Evolutionary conservation across 2,113 vertebrate species (phyloP).

Genomic region (Oenanthe melanoleuca): DNA sequence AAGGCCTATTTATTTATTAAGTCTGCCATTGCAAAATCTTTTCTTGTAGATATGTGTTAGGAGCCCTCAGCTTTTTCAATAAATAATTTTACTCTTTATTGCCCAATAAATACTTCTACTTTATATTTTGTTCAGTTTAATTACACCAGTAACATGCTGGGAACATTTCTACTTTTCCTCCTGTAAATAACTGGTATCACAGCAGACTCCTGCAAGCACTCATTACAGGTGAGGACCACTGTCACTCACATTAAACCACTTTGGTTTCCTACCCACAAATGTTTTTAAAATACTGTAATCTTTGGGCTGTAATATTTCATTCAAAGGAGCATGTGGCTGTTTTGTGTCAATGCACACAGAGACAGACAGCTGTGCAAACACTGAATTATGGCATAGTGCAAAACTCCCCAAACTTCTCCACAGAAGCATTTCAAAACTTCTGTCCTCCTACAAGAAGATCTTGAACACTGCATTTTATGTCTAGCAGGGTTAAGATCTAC

Average conservation of each 20-base stretch:
- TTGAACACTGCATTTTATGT: background rate
- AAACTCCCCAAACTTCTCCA: background rate
- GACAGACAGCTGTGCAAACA: background rate
- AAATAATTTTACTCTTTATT: background rate
- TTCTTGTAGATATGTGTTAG: background rate
- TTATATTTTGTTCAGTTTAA: conserved; percentile 4
- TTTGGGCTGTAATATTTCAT: background rate
- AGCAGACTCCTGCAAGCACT: background rate
- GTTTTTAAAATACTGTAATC: background rate
- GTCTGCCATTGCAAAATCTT: background rate
- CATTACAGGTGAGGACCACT: background rate
- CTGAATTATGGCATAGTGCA: background rate
- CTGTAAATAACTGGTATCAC: background rate
- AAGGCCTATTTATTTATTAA: background rate
- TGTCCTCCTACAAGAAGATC: background rate
- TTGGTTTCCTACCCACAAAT: background rate
- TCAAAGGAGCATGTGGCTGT: background rate
- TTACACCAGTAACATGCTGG: background rate
- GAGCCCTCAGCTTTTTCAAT: background rate
- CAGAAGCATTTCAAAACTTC: background rate
- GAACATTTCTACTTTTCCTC: conserved; percentile 6
- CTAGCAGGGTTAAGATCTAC: background rate
- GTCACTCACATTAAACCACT: background rate
- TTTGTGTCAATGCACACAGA: background rate
- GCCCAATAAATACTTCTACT: background rate